Evolutionary conservation across 2,113 vertebrate species (phyloP).

Genomic region (Oreochromis niloticus): DNA sequence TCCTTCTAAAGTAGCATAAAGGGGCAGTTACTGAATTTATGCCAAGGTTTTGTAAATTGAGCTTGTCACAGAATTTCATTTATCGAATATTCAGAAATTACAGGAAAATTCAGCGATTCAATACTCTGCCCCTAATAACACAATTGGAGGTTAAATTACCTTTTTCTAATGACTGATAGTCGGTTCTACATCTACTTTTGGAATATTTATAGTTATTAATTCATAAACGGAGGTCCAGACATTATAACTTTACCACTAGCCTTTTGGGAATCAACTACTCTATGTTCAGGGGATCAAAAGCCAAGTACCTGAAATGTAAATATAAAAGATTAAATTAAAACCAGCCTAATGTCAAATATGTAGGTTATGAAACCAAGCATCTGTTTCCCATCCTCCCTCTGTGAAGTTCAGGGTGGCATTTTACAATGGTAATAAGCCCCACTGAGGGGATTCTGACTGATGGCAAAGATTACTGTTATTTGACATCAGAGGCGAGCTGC

Average conservation of each 20-base stretch:
- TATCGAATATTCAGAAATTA: neutral
- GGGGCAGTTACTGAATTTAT: neutral
- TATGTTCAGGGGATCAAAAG: neutral
- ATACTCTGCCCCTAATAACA: neutral
- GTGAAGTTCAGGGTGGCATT: slow-evolving; percentile 5
- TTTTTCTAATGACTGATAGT: neutral
- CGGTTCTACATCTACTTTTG: neutral
- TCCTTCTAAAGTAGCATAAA: neutral
- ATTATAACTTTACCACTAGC: neutral
- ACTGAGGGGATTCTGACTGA: slow-evolving; percentile 23
- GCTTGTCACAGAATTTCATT: neutral
- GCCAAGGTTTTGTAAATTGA: neutral
- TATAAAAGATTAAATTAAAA: neutral
- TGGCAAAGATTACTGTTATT: slow-evolving; percentile 21
- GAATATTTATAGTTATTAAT: neutral
- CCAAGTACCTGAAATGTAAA: neutral
- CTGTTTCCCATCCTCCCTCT: neutral
- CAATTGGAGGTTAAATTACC: neutral
- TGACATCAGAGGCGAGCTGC: slow-evolving; percentile 38
- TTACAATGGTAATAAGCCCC: neutral
- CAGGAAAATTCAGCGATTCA: neutral
- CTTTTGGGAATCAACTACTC: neutral
- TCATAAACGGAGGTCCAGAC: neutral
- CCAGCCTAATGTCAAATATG: neutral
- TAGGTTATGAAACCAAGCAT: neutral